Evolutionary conservation across 2,113 vertebrate genomes (phyloP).

Genomic region (Scortum barcoo): DNA sequence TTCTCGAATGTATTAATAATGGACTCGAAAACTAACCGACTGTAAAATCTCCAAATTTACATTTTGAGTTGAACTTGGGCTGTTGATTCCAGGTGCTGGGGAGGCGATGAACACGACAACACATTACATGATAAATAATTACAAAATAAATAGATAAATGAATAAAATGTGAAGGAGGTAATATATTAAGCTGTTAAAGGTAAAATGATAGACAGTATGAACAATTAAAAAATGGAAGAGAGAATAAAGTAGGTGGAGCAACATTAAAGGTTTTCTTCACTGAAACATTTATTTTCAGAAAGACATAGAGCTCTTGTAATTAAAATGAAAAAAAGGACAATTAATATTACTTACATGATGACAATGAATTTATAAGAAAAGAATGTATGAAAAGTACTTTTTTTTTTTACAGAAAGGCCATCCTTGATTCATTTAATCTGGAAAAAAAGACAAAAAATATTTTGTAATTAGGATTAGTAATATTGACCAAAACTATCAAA

Average conservation of each 20-base stretch:
- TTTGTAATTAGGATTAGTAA: too few species aligned
- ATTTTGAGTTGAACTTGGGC: conserved; percentile 14
- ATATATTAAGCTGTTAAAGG: too few species aligned
- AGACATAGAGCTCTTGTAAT: not conserved
- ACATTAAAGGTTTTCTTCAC: not conserved
- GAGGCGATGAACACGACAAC: not conserved
- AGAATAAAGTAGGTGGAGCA: not conserved
- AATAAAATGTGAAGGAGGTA: too few species aligned
- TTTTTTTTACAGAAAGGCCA: conserved; percentile 21
- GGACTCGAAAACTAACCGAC: conserved; percentile 1
- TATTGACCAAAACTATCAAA: too few species aligned
- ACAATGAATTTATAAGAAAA: not conserved
- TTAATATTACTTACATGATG: conserved; percentile 36
- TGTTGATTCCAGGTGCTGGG: conserved; percentile 45
- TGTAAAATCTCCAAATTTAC: conserved; percentile 35
- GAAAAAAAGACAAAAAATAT: conserved; percentile 24
- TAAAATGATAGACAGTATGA: too few species aligned
- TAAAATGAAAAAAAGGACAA: not conserved
- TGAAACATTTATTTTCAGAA: conserved; percentile 47
- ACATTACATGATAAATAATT: too few species aligned
- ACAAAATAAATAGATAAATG: too few species aligned
- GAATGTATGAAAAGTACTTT: too few species aligned
- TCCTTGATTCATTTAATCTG: conserved; percentile 80
- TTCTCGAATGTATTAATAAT: conserved; percentile 22
- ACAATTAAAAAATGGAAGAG: not conserved